Base-by-base conservation (phyloP, 2,797 vertebrate species). In the Hapalemur alaotrensis region DNA sequence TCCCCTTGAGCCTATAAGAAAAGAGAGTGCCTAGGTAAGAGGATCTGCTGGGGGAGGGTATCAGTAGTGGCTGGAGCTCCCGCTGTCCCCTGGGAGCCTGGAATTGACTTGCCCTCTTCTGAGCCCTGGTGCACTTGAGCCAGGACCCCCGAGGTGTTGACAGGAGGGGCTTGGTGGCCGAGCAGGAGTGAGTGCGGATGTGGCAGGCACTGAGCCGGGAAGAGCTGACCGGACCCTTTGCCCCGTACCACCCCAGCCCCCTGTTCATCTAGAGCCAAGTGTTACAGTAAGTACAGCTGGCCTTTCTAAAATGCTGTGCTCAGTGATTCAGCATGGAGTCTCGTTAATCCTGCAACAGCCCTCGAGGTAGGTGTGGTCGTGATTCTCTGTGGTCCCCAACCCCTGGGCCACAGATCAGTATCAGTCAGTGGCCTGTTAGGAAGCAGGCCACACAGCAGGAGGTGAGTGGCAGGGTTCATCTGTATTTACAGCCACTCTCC, bases 321-420 rank as follows among this genome's bases (percentile, higher is more conserved):
- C 13, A 17, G 35, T 5, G 48, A 48, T 35, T 69, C 4, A 1
- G 5, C 17, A n/a, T 69, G n/a, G 22, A 28, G 1, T 78, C 48
- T 63, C 63, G 1, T 30, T 46, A 12, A 6, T 57, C 46, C 79
- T 41, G 28, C 35, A 65, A 5, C 15, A 72, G 50, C n/a, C 28
- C 35, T 3, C 0, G 0, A 20, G 28, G 8, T n/a, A 32, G 11
- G 18, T 38, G 76, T 28, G 20, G 57, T 18, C 2, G 7, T 50
- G 63, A 22, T 41, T 22, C 57, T 59, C 57, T 11, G 57, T 0
- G 23, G 57, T 59, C 23, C 23, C 57, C 23, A 59, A 59, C 57
- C 57, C 23, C 57, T 59, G 57, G 57, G 9, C 54, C 22, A 8
- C 20, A 23, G 54, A 57, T 20, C 8, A 3, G 57, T 25, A 57